Percentiles rank a stretch among this genome's conserved stretches.
phyloP scores from a whole-genome alignment of 2,888 invertebrate species.

The Timema cristinae region DNA sequence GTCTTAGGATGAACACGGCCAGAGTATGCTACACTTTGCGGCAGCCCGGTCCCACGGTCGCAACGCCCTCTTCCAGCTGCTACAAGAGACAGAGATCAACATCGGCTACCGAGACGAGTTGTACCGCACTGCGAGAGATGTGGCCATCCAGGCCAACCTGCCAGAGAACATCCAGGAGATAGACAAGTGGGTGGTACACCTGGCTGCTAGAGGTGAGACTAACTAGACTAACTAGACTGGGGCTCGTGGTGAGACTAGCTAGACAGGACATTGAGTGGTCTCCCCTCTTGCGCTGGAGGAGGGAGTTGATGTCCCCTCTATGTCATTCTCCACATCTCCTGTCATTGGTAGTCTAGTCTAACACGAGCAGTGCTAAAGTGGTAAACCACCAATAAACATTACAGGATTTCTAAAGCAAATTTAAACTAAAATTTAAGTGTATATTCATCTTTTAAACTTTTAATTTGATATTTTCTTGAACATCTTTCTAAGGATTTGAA shows the following conservation, averaged over 20 bases:
- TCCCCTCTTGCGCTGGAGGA: too few relatives aligned
- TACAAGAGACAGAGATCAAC: slow-evolving; percentile 75
- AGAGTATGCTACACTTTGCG: slow-evolving; percentile 85
- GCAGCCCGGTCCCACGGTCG: slow-evolving; percentile 77
- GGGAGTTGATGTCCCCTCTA: too few relatives aligned
- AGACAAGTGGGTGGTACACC: slow-evolving; percentile 71
- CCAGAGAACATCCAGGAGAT: slow-evolving; percentile 76
- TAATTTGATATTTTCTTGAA: neutral
- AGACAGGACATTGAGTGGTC: too few relatives aligned
- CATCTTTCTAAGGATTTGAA: neutral
- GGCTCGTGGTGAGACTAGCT: too few relatives aligned
- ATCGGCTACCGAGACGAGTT: slow-evolving; percentile 78
- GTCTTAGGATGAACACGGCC: slow-evolving; percentile 79
- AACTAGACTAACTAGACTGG: too few relatives aligned
- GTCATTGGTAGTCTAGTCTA: too few relatives aligned
- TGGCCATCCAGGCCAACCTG: slow-evolving; percentile 74
- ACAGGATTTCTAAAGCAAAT: too few relatives aligned
- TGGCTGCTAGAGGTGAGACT: slow-evolving; percentile 68
- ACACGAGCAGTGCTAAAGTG: too few relatives aligned
- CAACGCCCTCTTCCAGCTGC: slow-evolving; percentile 72
- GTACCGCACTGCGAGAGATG: slow-evolving; percentile 83
- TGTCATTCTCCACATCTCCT: too few relatives aligned
- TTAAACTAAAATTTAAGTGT: neutral
- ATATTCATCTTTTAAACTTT: neutral
- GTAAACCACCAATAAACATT: too few relatives aligned